Percentiles rank a stretch among this genome's conserved stretches.
Conservation (phyloP, 1,140 invertebrate species). For the Thalassaphorura encarpata region DNA sequence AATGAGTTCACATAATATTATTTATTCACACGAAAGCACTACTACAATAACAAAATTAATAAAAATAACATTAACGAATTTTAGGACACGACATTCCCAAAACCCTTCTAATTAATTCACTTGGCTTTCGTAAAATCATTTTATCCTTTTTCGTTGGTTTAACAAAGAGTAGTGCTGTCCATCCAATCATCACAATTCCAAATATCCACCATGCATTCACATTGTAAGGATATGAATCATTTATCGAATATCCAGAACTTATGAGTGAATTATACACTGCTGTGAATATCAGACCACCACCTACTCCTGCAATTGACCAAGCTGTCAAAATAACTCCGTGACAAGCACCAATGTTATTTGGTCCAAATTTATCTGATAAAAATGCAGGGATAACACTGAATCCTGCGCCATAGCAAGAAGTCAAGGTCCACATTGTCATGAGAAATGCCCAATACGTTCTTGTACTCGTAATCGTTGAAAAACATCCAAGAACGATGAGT, state of each 20-base stretch:
- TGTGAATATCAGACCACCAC: slow-evolving; percentile 24
- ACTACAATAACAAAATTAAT: too few species aligned
- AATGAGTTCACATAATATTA: too few species aligned
- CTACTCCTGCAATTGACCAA: slow-evolving; percentile 24
- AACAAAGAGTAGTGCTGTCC: slow-evolving; percentile 11
- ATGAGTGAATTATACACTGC: slow-evolving; percentile 14
- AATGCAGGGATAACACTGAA: slow-evolving; percentile 28
- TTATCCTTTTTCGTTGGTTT: slow-evolving; percentile 9
- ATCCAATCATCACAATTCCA: slow-evolving; percentile 11
- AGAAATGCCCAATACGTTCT: slow-evolving; percentile 20
- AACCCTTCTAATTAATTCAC: too few species aligned
- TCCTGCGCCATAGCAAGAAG: slow-evolving; percentile 22
- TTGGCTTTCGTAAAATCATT: neutral
- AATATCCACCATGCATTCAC: slow-evolving; percentile 26
- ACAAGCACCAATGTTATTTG: slow-evolving; percentile 19
- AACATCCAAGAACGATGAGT: slow-evolving; percentile 14
- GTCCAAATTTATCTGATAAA: slow-evolving; percentile 26
- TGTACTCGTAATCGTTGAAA: slow-evolving; percentile 19
- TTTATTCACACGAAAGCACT: too few species aligned
- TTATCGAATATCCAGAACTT: neutral
- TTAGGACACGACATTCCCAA: too few species aligned
- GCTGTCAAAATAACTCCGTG: slow-evolving; percentile 28
- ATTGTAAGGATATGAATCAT: slow-evolving; percentile 20
- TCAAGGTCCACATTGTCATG: slow-evolving; percentile 14
- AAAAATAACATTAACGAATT: too few species aligned